Conservation (phyloP, 1,140 invertebrate species). For the Odontomachus brunneus region DNA sequence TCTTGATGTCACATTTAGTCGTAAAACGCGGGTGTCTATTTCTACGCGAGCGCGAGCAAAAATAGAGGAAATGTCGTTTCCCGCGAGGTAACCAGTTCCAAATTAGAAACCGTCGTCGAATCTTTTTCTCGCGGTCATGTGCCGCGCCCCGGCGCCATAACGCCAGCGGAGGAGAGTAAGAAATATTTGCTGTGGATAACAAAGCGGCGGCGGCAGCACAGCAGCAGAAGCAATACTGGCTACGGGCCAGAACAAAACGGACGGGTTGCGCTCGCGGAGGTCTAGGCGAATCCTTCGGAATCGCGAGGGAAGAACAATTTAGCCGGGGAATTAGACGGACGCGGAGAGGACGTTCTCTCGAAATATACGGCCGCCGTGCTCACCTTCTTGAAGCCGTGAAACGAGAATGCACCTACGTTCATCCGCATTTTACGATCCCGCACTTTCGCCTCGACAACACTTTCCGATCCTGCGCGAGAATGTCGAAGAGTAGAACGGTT, state of each 20-base stretch:
- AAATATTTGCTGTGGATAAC: conserved; percentile 14
- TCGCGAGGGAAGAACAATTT: neutral
- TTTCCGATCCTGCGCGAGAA: neutral
- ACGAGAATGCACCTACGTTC: conserved; percentile 56
- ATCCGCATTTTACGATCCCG: conserved; percentile 47
- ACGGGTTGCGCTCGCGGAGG: neutral
- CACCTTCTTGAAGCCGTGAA: conserved; percentile 61
- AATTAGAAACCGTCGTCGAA: conserved; percentile 44
- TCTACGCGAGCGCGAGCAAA: conserved; percentile 28
- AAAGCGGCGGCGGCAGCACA: too few relatives aligned
- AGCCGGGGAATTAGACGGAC: conserved; percentile 23
- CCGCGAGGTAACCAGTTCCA: conserved; percentile 56
- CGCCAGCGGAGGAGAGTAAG: conserved; percentile 1
- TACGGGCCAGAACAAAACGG: conserved; percentile 36
- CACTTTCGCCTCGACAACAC: conserved; percentile 8
- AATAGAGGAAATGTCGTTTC: conserved; percentile 25
- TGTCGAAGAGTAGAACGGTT: neutral
- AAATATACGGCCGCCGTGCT: conserved; percentile 31
- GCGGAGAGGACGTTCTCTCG: neutral
- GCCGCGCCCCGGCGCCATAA: neutral
- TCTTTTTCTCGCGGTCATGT: conserved; percentile 18
- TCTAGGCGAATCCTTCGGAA: conserved; percentile 13
- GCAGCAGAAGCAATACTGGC: conserved; percentile 5
- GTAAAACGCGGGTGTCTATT: conserved; percentile 34
- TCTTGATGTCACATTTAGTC: neutral